Evolutionary conservation across 2,888 invertebrate genomes (phyloP), one percentile per base, ranked within the genome.

Genomic region (Aethes cnicana): DNA sequence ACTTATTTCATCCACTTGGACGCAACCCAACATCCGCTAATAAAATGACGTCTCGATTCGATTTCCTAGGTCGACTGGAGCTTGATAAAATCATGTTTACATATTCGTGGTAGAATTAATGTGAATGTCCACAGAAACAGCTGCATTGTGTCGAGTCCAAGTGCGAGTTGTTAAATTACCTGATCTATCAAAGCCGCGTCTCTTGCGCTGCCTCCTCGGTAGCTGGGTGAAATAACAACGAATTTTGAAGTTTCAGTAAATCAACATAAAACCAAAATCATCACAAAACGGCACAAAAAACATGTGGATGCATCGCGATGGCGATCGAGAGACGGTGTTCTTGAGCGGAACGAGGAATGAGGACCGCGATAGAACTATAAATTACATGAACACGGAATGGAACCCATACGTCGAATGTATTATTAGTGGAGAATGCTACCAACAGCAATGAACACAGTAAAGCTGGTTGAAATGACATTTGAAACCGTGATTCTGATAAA

Each of bases 181-280:
- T 90, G 85, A 69, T 84, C 87, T 90, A 90, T 90, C 84, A 90
- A 88, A 90, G 90, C 87, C 90, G 84, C 81, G 90, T 90, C 89
- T 90, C 90, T 88, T 86, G 88, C 65, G 87, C 89, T 84, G 88
- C 88, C 79, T 89, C 90, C 90, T 90, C 90, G 88, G 83, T 85
- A 88, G 89, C 90, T 90, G 90, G 87, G 80, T 90, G 88, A 88
- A 89, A 89, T 87, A 87, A 90, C 82, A 89, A 88, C 85, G 87
- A 76, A 76, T 81, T 82, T 87, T 88, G 88, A 82, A 89, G 88
- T 80, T 75, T 81, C 79, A 83, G 64, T 75, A 86, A 84, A 82
- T 80, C 76, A 86, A 86, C 77, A 82, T 81, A 77, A 87, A 86
- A 83, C 84, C 81, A 69, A 85, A 84, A 73, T 83, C 84, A 83